Conservation (phyloP, 2,113 vertebrate genomes). For the Amazona vittata region DNA sequence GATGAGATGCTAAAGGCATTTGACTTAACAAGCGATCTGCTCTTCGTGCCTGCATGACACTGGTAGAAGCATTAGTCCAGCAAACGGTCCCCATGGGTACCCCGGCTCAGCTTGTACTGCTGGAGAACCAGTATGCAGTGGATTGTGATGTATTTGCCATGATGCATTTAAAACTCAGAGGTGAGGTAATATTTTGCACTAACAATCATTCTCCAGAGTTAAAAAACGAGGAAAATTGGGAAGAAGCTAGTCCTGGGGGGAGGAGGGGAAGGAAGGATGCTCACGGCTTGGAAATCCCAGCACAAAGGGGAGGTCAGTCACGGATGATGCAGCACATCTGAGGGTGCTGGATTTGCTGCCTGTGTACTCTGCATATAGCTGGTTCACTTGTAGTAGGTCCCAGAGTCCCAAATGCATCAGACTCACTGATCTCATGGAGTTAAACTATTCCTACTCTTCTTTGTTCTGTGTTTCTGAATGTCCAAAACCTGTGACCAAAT, state of each 20-base stretch:
- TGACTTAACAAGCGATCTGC: not conserved
- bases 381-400: not conserved
- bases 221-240: accelerated
- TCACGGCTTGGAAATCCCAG: not conserved
- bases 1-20: not conserved
- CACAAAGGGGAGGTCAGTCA: not conserved
- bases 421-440: accelerated
- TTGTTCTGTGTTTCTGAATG: not conserved
- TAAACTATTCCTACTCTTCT: not conserved
- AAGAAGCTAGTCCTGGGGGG: not conserved
- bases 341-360: accelerated
- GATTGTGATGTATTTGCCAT: accelerated
- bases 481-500: not conserved
- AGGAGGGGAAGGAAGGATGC: not conserved
- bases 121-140: accelerated
- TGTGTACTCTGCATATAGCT: accelerated
- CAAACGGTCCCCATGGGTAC: not conserved
- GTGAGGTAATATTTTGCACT: not conserved
- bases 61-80: not conserved
- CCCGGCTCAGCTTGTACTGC: accelerated
- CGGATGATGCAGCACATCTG: accelerated
- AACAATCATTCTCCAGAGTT: not conserved
- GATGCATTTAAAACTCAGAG: accelerated
- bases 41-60: not conserved
- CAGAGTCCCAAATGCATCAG: not conserved